Evolutionary conservation across 2,113 vertebrate species (phyloP).

Genomic region (Pimephales promelas): DNA sequence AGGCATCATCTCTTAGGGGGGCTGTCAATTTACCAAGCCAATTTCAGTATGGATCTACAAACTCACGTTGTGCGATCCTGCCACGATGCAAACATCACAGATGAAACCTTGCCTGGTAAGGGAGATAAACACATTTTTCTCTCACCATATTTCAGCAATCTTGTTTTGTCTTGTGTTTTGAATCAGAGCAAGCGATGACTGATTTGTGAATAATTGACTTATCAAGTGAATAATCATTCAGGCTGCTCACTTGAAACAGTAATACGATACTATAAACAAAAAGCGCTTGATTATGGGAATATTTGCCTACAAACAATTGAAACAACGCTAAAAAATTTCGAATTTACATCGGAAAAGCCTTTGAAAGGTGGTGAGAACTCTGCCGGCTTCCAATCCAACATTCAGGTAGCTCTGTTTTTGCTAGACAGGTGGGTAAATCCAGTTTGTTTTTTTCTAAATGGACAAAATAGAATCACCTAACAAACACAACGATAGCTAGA

Average conservation of each 20-base stretch:
- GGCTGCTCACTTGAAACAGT: too few relatives aligned
- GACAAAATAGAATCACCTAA: too few relatives aligned
- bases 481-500: too few relatives aligned
- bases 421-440: too few relatives aligned
- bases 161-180: neutral
- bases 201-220: neutral
- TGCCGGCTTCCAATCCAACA: too few relatives aligned
- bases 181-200: neutral
- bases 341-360: too few relatives aligned
- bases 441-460: too few relatives aligned
- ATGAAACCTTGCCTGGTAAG: neutral
- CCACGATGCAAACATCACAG: neutral
- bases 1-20: neutral
- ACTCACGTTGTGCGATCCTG: neutral
- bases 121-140: neutral
- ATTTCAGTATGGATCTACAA: conserved; percentile 6
- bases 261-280: neutral
- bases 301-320: neutral
- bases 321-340: neutral
- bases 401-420: too few relatives aligned
- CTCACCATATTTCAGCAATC: neutral
- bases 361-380: too few relatives aligned
- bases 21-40: neutral
- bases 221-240: too few relatives aligned
- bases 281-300: neutral